phyloP scores from a whole-genome alignment of 2,113 vertebrate species.

The Propithecus coquereli region DNA sequence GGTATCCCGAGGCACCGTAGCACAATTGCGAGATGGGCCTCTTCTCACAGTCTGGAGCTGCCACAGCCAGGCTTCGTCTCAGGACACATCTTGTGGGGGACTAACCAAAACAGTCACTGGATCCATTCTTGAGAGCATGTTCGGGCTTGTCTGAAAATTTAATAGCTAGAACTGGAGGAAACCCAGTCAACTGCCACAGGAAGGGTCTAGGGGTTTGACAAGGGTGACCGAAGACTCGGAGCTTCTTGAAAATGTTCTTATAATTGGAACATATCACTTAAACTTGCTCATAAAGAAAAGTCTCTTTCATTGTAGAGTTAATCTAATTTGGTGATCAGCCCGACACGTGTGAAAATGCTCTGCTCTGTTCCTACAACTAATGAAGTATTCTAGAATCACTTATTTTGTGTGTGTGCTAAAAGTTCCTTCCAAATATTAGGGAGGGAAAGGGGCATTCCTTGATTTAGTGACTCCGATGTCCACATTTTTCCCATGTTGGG shows the following conservation, averaged over 20 bases:
- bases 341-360: neutral
- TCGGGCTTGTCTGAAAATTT: neutral
- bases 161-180: neutral
- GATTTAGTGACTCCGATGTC: neutral
- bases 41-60: neutral
- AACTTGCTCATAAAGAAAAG: neutral
- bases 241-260: neutral
- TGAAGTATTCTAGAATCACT: neutral
- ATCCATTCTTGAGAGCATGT: neutral
- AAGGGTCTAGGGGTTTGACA: neutral
- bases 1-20: rapidly evolving
- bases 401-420: neutral
- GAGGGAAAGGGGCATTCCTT: neutral
- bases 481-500: neutral
- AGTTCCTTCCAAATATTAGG: neutral
- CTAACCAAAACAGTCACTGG: neutral
- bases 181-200: neutral
- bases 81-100: rapidly evolving
- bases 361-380: neutral
- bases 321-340: slow-evolving; percentile 25
- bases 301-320: neutral
- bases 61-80: neutral
- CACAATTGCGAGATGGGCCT: neutral
- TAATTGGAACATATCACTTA: neutral
- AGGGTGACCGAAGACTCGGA: neutral